Evolutionary conservation across 2,113 vertebrate genomes (phyloP).

Genomic region (Dromas ardeola): DNA sequence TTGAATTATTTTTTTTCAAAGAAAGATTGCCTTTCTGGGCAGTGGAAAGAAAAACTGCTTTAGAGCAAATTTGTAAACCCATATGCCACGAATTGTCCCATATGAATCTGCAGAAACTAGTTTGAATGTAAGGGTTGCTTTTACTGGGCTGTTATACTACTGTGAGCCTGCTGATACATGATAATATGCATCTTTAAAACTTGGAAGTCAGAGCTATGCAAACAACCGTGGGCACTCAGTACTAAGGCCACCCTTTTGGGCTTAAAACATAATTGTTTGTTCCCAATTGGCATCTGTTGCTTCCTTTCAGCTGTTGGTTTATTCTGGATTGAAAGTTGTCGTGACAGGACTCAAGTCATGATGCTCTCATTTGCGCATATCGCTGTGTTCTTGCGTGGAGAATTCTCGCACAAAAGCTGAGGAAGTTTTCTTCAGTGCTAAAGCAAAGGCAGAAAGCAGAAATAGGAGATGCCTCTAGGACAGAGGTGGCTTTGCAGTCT

Average conservation of each 20-base stretch:
- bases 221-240: not conserved
- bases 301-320: not conserved
- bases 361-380: fast-evolving
- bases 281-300: not conserved
- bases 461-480: not conserved
- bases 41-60: not conserved
- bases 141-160: fast-evolving
- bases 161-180: not conserved
- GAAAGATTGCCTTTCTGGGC: not conserved
- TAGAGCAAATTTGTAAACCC: not conserved
- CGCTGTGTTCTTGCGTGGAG: not conserved
- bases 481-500: not conserved
- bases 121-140: not conserved
- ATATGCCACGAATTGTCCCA: not conserved
- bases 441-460: not conserved
- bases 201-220: not conserved
- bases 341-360: not conserved
- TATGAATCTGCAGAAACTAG: not conserved
- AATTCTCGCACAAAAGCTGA: not conserved
- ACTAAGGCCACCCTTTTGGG: not conserved
- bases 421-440: not conserved
- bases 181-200: not conserved
- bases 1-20: not conserved
- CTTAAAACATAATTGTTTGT: not conserved
- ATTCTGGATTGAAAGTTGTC: not conserved